Base-by-base conservation (phyloP, 2,888 invertebrate species). In the Actias luna region DNA sequence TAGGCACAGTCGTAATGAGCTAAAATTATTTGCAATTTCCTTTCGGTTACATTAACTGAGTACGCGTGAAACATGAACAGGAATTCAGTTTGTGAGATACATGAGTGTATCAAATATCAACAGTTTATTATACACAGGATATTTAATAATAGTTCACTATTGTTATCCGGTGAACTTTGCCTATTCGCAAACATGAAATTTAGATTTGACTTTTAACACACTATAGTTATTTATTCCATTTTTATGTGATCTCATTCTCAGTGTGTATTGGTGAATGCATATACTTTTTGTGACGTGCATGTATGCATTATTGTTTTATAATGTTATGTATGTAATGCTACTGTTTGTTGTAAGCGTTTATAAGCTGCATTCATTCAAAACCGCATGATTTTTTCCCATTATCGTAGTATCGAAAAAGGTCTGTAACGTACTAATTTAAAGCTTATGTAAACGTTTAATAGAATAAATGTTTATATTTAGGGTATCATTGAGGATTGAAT, bases 1-100 rank as follows among this genome's bases (percentile, higher is more conserved):
- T 83, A 79, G 77, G 75, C 75, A 72, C 74, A 77, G 75, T 77
- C 66, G 72, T 76, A 77, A 78, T 76, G 70, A 76, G 76, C 76
- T 85, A 78, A 83, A 83, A 82, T 82, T 83, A 80, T 85, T 78
- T 74, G 78, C 79, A 79, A 82, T 85, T 85, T 84, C 80, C 84
- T 82, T 80, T 83, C 76, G 67, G 61, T 61, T 61, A 57, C 59
- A 59, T 62, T 62, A 62, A 50, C 46, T 50, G 35, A 35, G 59
- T 42, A 58, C 39, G 61, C 57, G 61, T 42, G 58, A 58, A 33
- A 62, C 58, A 36, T 33, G 60, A 50, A 42, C 22, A 46, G 46
- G 46, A 50, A 50, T 50, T 50, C 46, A 25, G 12, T 25, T 25
- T 50, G 12, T 50, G 22, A 50, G 25, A 50, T 50, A 50, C 46